Evolutionary conservation across 2,797 vertebrate genomes (phyloP).

Genomic region (Danio jaintianensis): DNA sequence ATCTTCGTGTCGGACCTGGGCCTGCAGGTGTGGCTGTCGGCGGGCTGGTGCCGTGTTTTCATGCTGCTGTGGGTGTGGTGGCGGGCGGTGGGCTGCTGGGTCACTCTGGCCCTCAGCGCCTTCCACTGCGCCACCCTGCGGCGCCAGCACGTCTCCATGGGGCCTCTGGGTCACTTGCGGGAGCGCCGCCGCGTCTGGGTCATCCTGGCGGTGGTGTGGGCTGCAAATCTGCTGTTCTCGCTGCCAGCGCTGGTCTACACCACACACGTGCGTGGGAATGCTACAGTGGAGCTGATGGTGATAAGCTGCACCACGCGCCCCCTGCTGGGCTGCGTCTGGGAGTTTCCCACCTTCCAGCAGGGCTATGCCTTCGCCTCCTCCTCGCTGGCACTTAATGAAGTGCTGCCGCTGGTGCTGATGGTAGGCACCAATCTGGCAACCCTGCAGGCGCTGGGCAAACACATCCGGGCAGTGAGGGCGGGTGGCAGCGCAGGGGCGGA

Average conservation of each 20-base stretch:
- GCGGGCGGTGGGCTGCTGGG: constrained; percentile 82
- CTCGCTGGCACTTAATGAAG: constrained; percentile 80
- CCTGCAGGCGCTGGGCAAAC: constrained; percentile 76
- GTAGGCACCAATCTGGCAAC: constrained; percentile 78
- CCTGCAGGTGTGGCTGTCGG: constrained; percentile 73
- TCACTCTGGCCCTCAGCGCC: constrained; percentile 78
- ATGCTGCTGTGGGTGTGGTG: constrained; percentile 87
- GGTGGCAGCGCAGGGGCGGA: constrained; percentile 45
- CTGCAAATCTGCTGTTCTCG: constrained; percentile 76
- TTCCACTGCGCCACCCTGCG: constrained; percentile 81
- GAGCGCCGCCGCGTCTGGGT: constrained; percentile 73
- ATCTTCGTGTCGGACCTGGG: constrained; percentile 82
- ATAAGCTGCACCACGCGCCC: constrained; percentile 83
- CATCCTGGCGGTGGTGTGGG: constrained; percentile 74
- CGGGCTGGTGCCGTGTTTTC: constrained; percentile 79
- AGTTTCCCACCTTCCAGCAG: constrained; percentile 74
- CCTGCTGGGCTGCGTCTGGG: constrained; percentile 82
- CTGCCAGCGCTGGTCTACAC: constrained; percentile 79
- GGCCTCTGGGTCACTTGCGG: constrained; percentile 65
- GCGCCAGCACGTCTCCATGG: constrained; percentile 70
- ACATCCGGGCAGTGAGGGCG: constrained; percentile 75
- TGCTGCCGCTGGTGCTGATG: constrained; percentile 81
- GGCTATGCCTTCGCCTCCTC: constrained; percentile 76
- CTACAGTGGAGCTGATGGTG: constrained; percentile 81
- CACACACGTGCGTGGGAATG: constrained; percentile 72